Conservation (phyloP, 2,888 invertebrate species). For the Polyommatus iphigenia region DNA sequence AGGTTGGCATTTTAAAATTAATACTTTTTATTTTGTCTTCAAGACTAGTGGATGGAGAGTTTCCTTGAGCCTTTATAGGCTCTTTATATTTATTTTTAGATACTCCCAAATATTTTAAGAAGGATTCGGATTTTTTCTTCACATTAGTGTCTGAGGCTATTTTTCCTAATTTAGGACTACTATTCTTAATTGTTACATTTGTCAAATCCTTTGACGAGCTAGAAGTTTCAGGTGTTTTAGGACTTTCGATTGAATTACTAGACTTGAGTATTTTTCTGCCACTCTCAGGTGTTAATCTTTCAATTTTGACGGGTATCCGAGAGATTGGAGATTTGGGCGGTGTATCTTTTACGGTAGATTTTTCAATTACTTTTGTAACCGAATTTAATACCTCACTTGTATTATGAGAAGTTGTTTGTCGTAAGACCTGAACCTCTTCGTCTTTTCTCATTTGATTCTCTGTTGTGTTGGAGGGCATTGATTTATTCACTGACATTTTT, state of each 20-base stretch:
- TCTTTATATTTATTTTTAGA: constrained; percentile 1
- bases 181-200: background rate
- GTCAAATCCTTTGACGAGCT: background rate
- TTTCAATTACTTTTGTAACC: background rate
- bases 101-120: constrained; percentile 5
- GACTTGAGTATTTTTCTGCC: background rate
- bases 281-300: constrained; percentile 3
- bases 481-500: background rate
- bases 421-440: background rate
- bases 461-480: background rate
- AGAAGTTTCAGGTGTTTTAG: background rate
- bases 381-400: background rate
- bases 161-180: constrained; percentile 6
- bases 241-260: background rate
- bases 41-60: background rate
- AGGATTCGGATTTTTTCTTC: constrained; percentile 1
- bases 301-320: background rate
- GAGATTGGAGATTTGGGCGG: background rate
- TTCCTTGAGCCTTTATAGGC: background rate
- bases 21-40: constrained; percentile 10
- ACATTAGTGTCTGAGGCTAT: background rate
- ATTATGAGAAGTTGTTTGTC: background rate
- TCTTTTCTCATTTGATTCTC: background rate
- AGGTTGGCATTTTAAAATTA: background rate
- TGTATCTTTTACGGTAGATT: background rate